Evolutionary conservation across 2,113 vertebrate species (phyloP).

Genomic region (Marmota flaviventris): DNA sequence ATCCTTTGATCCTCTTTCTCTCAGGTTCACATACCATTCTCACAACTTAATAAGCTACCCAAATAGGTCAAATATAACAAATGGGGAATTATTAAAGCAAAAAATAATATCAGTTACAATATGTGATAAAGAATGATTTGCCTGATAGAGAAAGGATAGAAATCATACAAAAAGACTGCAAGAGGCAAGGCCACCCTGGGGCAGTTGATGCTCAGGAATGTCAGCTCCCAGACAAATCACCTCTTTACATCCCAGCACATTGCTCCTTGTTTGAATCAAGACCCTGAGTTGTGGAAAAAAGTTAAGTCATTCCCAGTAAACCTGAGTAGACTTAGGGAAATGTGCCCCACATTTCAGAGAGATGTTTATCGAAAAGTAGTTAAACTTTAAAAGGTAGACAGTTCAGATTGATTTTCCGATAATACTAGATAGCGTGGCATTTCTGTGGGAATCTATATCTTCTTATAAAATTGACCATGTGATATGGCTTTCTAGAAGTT

Average conservation of each 20-base stretch:
- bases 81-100: background rate
- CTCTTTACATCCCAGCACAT: rapidly evolving
- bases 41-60: background rate
- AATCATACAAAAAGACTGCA: background rate
- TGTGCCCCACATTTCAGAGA: background rate
- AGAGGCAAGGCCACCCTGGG: background rate
- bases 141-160: background rate
- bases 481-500: background rate
- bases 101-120: background rate
- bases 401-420: background rate
- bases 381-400: background rate
- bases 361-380: background rate
- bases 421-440: background rate
- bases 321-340: background rate
- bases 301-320: background rate
- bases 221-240: background rate
- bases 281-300: background rate
- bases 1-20: too few relatives aligned
- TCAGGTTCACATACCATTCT: background rate
- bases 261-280: background rate
- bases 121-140: background rate
- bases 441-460: background rate
- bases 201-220: background rate
- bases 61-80: conserved; percentile 15
- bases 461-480: background rate